Evolutionary conservation across 2,113 vertebrate species (phyloP).

Genomic region (Shinisaurus crocodilurus): DNA sequence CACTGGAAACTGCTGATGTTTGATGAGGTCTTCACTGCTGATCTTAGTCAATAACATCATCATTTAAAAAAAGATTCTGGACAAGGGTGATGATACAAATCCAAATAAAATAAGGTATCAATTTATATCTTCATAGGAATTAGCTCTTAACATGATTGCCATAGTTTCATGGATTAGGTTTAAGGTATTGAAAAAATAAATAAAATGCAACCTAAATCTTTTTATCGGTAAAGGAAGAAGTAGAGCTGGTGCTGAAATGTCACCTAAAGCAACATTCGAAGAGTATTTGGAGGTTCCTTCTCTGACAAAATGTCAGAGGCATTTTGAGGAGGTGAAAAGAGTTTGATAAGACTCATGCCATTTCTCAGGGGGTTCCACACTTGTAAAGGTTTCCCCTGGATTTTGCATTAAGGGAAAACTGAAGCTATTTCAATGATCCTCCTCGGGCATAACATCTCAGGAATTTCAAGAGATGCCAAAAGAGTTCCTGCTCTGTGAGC

Average conservation of each 20-base stretch:
- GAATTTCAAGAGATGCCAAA: not conserved
- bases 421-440: not conserved
- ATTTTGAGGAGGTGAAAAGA: not conserved
- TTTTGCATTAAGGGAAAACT: not conserved
- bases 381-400: not conserved
- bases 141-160: not conserved
- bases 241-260: not conserved
- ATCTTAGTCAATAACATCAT: constrained; percentile 45
- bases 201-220: not conserved
- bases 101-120: constrained; percentile 8
- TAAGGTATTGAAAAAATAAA: not conserved
- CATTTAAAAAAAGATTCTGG: constrained; percentile 26
- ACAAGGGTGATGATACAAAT: not conserved
- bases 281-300: no score
- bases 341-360: not conserved
- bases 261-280: not conserved
- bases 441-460: not conserved
- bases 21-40: constrained; percentile 16
- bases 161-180: not conserved
- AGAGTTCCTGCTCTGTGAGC: not conserved
- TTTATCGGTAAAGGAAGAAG: not conserved
- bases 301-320: not conserved
- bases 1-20: constrained; percentile 40
- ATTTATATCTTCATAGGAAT: not conserved
- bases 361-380: not conserved